These are phyloP conservation scores for Ylistrum balloti DNA, from an alignment of 1,140 invertebrate species.

Conservation along the genomic window DNA sequence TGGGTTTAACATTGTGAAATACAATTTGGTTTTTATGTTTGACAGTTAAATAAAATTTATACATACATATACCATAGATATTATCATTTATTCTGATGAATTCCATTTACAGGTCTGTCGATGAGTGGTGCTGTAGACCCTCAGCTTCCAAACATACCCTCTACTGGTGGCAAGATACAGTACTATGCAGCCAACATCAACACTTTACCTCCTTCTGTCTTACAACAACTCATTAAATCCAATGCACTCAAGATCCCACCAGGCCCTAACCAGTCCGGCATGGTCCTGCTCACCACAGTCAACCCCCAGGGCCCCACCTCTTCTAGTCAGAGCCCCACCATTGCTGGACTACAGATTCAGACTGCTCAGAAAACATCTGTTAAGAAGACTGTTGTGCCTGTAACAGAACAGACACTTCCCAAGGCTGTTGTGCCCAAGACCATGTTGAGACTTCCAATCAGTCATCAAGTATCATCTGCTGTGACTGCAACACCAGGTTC, in stretches of 20 bases:
- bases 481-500: background rate
- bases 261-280: slow-evolving; percentile 47
- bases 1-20: too few species aligned
- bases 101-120: background rate
- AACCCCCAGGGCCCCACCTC: slow-evolving; percentile 43
- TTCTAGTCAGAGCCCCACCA: slow-evolving; percentile 31
- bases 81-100: background rate
- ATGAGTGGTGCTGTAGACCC: background rate
- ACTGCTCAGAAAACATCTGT: background rate
- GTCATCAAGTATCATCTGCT: background rate
- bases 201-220: slow-evolving; percentile 50
- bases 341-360: slow-evolving; percentile 2
- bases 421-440: background rate
- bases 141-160: background rate
- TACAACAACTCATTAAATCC: slow-evolving; percentile 53
- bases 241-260: slow-evolving; percentile 51
- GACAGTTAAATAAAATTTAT: too few species aligned
- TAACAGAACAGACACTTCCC: background rate
- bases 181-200: slow-evolving; percentile 57
- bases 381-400: background rate
- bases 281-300: slow-evolving; percentile 52
- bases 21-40: too few species aligned
- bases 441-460: background rate
- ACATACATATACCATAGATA: too few species aligned
- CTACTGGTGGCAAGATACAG: slow-evolving; percentile 31